A percentile compares a stretch with the other conserved stretches of the same genome.
Conservation (phyloP, 2,888 invertebrate species). For the Hirtodrosophila cameraria region DNA sequence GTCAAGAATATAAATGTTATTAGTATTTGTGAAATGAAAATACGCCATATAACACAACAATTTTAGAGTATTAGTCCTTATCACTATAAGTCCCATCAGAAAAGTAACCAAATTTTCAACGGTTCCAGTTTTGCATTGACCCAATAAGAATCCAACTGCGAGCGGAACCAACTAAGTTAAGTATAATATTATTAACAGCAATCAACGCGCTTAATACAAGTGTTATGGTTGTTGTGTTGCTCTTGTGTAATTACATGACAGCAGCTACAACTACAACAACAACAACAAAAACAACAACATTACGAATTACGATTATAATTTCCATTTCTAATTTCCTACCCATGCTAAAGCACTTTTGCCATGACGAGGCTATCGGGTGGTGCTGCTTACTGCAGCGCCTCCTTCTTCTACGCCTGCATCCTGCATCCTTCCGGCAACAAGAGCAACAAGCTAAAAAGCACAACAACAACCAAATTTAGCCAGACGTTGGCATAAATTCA, state of each 20-base stretch:
- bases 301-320: conserved; percentile 82
- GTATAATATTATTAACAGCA: conserved; percentile 51
- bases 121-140: too few relatives aligned
- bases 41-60: too few relatives aligned
- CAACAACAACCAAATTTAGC: conserved; percentile 14
- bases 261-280: conserved; percentile 38
- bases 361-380: conserved; percentile 38
- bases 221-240: conserved; percentile 46
- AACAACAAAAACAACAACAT: conserved; percentile 20
- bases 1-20: too few relatives aligned
- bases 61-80: too few relatives aligned
- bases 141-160: too few relatives aligned
- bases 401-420: conserved; percentile 9
- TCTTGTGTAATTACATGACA: conserved; percentile 69
- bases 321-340: conserved; percentile 81
- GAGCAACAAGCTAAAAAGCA: conserved; percentile 37
- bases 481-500: conserved; percentile 75
- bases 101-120: too few relatives aligned
- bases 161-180: conserved; percentile 26
- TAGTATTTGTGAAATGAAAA: too few relatives aligned
- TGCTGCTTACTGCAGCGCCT: conserved; percentile 2
- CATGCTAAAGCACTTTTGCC: conserved; percentile 66
- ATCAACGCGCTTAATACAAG: conserved; percentile 38
- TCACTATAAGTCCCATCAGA: too few relatives aligned
- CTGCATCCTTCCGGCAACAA: conserved; percentile 35